Evolutionary conservation across 2,797 vertebrate genomes (phyloP).

Genomic region (Eremophila alpestris): DNA sequence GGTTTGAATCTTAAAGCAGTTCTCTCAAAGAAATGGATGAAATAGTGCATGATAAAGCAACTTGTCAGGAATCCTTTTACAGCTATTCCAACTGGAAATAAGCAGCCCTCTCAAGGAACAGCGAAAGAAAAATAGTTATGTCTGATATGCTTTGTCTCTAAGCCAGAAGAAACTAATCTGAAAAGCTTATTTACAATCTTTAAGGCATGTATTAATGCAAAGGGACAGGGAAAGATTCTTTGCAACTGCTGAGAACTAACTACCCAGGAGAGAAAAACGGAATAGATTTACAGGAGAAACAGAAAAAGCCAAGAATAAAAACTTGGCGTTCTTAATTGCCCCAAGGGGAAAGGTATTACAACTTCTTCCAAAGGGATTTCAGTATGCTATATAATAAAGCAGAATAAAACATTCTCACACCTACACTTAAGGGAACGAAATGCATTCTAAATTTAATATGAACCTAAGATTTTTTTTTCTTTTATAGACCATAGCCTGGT

Average conservation of each 20-base stretch:
- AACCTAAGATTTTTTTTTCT: neutral
- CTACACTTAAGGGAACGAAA: neutral
- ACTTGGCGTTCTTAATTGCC: neutral
- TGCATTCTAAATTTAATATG: neutral
- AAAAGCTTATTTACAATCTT: neutral
- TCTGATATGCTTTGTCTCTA: neutral
- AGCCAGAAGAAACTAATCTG: neutral
- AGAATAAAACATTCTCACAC: neutral
- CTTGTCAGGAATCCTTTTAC: slow-evolving; percentile 28
- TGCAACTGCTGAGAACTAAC: neutral
- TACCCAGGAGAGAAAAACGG: neutral
- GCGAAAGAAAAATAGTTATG: neutral
- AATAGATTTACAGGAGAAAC: neutral
- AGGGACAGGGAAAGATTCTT: neutral
- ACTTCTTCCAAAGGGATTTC: neutral
- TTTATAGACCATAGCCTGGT: neutral
- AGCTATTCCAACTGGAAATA: slow-evolving; percentile 34
- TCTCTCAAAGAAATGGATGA: slow-evolving; percentile 2
- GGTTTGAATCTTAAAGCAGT: neutral
- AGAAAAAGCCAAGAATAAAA: neutral
- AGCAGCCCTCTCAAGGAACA: neutral
- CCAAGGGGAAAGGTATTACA: neutral
- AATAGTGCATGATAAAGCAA: slow-evolving; percentile 25
- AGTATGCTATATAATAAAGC: neutral
- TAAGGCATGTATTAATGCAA: neutral